Percentiles rank a stretch among this genome's conserved stretches.
phyloP scores from a whole-genome alignment of 2,113 vertebrate genomes.

The Cariama cristata region DNA sequence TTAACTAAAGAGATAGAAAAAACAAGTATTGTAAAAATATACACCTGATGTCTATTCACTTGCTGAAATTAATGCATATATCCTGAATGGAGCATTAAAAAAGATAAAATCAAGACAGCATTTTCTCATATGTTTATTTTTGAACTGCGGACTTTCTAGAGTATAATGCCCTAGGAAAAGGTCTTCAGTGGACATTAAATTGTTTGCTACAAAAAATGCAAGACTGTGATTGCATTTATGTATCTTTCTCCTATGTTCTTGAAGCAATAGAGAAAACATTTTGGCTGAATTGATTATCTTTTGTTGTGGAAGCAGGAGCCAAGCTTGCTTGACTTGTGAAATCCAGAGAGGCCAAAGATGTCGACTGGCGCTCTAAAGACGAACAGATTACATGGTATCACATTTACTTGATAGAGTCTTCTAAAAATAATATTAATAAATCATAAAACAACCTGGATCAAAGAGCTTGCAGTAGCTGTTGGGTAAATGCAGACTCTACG shows the following conservation, averaged over 20 bases:
- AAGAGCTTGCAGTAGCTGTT: not conserved
- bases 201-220: not conserved
- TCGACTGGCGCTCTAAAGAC: not conserved
- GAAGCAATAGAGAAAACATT: not conserved
- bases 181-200: not conserved
- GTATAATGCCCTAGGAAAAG: not conserved
- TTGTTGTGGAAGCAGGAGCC: not conserved
- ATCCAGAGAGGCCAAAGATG: not conserved
- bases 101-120: not conserved
- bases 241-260: not conserved
- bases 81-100: not conserved
- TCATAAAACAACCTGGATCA: not conserved
- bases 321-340: not conserved
- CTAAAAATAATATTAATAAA: not conserved
- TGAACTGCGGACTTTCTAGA: not conserved
- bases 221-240: not conserved
- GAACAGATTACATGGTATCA: not conserved
- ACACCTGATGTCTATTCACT: not conserved
- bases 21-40: not conserved
- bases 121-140: not conserved
- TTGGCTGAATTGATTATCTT: slow-evolving; percentile 11
- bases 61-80: not conserved
- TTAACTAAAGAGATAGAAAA: not conserved
- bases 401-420: not conserved
- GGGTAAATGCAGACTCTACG: not conserved